Evolutionary conservation across 2,113 vertebrate species (phyloP).

Genomic region (Pygoscelis antarcticus): DNA sequence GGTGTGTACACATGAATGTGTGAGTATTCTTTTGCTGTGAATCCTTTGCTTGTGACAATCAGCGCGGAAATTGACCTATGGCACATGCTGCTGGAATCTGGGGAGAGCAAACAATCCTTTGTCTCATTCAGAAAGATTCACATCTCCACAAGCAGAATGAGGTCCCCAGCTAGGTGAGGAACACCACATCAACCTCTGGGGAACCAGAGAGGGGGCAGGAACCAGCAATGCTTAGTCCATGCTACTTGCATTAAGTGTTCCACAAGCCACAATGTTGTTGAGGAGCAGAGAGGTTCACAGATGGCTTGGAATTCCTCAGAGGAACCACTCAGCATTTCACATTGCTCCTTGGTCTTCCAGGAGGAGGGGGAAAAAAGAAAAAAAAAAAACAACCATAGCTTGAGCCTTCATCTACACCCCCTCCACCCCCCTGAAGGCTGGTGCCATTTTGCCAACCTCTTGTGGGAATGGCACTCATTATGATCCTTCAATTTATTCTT

Average conservation of each 20-base stretch:
- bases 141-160: not conserved
- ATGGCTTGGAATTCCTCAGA: not conserved
- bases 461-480: not conserved
- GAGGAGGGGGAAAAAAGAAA: no score
- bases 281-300: not conserved
- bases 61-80: fast-evolving
- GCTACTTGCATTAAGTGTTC: not conserved
- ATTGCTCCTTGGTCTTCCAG: not conserved
- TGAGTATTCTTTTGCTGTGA: not conserved
- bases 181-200: not conserved
- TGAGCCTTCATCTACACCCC: not conserved
- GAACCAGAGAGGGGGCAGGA: not conserved
- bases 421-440: not conserved
- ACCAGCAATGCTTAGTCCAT: not conserved
- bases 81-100: not conserved
- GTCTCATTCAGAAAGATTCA: not conserved
- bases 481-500: not conserved
- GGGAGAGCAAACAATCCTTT: no score
- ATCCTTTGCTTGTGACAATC: not conserved
- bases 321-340: not conserved
- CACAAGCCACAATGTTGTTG: no score
- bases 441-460: not conserved
- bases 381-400: not conserved
- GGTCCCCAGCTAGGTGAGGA: not conserved
- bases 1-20: not conserved